Conservation (phyloP, 1,140 invertebrate species). For the Bathynomus jamesi region DNA sequence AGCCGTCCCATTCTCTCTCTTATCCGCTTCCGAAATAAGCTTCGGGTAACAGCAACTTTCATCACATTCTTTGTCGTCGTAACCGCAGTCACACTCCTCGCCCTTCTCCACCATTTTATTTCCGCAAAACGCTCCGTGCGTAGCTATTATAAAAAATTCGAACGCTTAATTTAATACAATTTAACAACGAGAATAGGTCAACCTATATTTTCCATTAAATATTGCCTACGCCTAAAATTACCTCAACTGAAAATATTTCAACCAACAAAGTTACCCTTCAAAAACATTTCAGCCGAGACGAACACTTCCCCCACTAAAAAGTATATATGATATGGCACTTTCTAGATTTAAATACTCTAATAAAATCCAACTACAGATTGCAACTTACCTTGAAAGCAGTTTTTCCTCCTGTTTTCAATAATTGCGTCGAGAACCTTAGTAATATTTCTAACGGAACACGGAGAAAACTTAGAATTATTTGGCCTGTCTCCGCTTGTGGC, state of each 20-base stretch:
- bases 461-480: slow-evolving; percentile 91
- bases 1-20: slow-evolving; percentile 59
- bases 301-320: too few relatives aligned
- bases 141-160: slow-evolving; percentile 60
- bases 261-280: too few relatives aligned
- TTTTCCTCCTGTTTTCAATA: slow-evolving; percentile 80
- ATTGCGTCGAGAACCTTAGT: slow-evolving; percentile 87
- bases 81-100: slow-evolving; percentile 98
- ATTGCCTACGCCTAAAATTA: too few relatives aligned
- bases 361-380: not conserved
- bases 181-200: too few relatives aligned
- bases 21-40: slow-evolving; percentile 60
- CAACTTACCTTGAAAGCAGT: slow-evolving; percentile 75
- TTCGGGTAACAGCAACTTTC: slow-evolving; percentile 92
- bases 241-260: too few relatives aligned
- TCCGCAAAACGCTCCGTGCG: slow-evolving; percentile 92
- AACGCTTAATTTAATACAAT: too few relatives aligned
- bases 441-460: slow-evolving; percentile 90
- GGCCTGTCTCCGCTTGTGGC: slow-evolving; percentile 87
- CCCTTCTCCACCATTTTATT: slow-evolving; percentile 97
- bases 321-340: too few relatives aligned
- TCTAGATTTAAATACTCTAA: too few relatives aligned
- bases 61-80: slow-evolving; percentile 82
- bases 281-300: too few relatives aligned
- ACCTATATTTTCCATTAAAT: too few relatives aligned